phyloP scores from a whole-genome alignment of 2,797 vertebrate species.

The Phrynocephalus forsythii region DNA sequence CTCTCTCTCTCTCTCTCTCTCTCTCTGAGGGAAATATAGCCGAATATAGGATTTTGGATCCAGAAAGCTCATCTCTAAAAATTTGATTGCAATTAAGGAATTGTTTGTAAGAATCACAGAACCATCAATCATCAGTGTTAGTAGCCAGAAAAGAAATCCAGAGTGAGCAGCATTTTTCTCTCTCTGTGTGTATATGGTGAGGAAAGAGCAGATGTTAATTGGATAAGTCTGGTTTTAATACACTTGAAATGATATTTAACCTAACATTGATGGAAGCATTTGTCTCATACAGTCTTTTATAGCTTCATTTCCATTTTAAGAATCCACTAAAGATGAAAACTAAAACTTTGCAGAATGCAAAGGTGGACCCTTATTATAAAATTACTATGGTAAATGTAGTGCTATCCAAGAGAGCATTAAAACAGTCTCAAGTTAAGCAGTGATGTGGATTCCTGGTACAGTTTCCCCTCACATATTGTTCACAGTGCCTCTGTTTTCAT shows the following conservation, averaged over 20 bases:
- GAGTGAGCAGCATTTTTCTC: not conserved
- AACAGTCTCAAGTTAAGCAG: not conserved
- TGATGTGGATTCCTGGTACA: not conserved
- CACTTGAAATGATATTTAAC: slow-evolving; percentile 23
- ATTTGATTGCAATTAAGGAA: slow-evolving; percentile 65
- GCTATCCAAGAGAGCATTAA: not conserved
- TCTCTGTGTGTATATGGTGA: not conserved
- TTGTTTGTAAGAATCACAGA: slow-evolving; percentile 24
- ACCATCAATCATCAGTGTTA: slow-evolving; percentile 31
- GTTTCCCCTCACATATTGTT: not conserved
- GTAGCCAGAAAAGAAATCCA: not conserved
- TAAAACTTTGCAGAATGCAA: not conserved
- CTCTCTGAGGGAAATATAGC: slow-evolving; percentile 31
- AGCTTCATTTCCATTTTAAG: not conserved
- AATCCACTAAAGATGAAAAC: slow-evolving; percentile 36
- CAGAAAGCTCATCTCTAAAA: slow-evolving; percentile 42
- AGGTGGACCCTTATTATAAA: not conserved
- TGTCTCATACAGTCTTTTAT: not conserved
- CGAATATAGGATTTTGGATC: slow-evolving; percentile 47
- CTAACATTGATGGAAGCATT: not conserved
- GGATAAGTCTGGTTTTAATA: slow-evolving; percentile 19
- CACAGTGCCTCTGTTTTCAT: not conserved
- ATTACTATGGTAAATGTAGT: slow-evolving; percentile 19
- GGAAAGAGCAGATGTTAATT: not conserved
- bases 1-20: slow-evolving; percentile 9